Evolutionary conservation across 1,140 invertebrate genomes (phyloP).

Genomic region (Bombus cullumanus): DNA sequence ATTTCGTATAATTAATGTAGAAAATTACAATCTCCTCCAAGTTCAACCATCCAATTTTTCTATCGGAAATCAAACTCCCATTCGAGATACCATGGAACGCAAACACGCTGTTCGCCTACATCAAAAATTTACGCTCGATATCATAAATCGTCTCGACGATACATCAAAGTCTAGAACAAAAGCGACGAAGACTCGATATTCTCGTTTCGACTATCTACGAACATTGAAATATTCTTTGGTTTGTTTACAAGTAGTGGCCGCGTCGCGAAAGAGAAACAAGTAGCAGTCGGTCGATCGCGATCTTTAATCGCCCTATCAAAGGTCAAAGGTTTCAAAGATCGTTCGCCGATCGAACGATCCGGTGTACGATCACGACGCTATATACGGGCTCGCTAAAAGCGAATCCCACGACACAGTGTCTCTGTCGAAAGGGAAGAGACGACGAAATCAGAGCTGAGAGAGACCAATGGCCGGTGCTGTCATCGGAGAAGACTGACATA

Average conservation of each 20-base stretch:
- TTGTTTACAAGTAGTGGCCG: not conserved
- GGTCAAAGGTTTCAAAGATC: not conserved
- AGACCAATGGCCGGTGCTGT: constrained; percentile 39
- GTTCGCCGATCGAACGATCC: constrained; percentile 23
- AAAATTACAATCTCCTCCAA: not conserved
- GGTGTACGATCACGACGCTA: constrained; percentile 25
- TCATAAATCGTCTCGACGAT: not conserved
- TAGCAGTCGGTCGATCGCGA: not conserved
- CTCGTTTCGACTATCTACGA: not conserved
- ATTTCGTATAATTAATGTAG: not conserved
- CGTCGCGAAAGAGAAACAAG: not conserved
- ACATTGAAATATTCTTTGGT: not conserved
- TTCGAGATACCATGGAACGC: not conserved
- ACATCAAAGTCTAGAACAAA: not conserved
- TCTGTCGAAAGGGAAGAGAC: not conserved
- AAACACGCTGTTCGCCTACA: not conserved
- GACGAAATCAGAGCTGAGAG: constrained; percentile 36
- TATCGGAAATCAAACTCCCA: not conserved
- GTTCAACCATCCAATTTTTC: not conserved
- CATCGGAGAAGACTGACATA: constrained; percentile 44
- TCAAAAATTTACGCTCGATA: not conserved
- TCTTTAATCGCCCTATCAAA: not conserved
- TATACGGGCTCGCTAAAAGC: constrained; percentile 41
- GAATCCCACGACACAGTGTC: not conserved
- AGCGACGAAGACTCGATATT: not conserved